Evolutionary conservation across 2,888 invertebrate species (phyloP), one percentile per base, ranked within the genome.

Genomic region (Marronus borbonicus): DNA sequence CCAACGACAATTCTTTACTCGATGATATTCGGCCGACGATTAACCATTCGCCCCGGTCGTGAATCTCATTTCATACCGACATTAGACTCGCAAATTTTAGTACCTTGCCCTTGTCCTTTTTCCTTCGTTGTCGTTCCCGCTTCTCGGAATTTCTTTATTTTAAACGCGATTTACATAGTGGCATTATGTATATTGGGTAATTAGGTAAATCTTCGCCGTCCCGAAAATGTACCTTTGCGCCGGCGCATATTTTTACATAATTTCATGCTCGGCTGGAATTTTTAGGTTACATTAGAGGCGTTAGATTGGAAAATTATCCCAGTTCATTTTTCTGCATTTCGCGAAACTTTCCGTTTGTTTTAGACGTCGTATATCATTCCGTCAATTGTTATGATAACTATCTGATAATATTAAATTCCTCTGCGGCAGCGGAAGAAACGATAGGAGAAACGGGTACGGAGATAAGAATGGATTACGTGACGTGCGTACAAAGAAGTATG

Each of bases 161-260:
- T 44, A 44, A 66, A 66, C 20, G 65, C 20, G 39, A 66, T 66
- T 66, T 66, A 39, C 65, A 66, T 66, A 66, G 44, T 66, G 17
- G 20, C 65, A 66, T 66, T 66, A 66, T 66, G 44, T 49, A 66
- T 66, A 58, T 58, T 58, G 55, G 39, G 65, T 66, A 66, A 66
- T 66, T 66, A 66, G 17, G 65, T 44, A 36, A 66, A 66, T 66
- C 65, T 62, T 58, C 55, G 55, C 55, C 55, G 17, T 17, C 55
- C 20, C 17, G 55, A 58, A 58, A 58, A 58, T 20, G 20, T 20
- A 20, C 55, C 20, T 20, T 58, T 20, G 20, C 17, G 17, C 20
- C 20, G 5, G 20, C 55, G 55, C 17, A 58, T 58, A 58, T 20
- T 58, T 58, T 58, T 58, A 20, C 55, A 58, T 58, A 58, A 58